phyloP scores from a whole-genome alignment of 2,113 vertebrate species.

The Tautogolabrus adspersus region DNA sequence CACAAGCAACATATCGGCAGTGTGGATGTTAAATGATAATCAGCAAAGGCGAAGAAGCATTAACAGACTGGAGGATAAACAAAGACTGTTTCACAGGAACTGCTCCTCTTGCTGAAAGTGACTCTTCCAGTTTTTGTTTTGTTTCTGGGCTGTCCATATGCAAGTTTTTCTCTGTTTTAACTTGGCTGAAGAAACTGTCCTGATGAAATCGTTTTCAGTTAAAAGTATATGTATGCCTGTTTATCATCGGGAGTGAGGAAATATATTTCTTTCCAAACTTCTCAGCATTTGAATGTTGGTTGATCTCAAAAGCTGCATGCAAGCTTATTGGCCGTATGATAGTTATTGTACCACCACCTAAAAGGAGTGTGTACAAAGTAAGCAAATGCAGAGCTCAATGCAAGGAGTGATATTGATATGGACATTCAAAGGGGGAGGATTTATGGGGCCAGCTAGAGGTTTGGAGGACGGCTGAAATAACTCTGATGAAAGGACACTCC shows the following conservation, averaged over 20 bases:
- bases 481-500: slow-evolving; percentile 39
- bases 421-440: slow-evolving; percentile 7
- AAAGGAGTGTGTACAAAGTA: slow-evolving; percentile 29
- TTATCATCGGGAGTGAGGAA: not conserved
- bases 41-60: too few relatives aligned
- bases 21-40: too few relatives aligned
- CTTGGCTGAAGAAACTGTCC: not conserved
- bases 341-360: not conserved
- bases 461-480: slow-evolving; percentile 60
- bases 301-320: not conserved
- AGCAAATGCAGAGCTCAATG: slow-evolving; percentile 23
- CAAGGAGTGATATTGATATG: slow-evolving; percentile 38
- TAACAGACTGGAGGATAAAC: too few relatives aligned
- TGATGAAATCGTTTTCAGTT: not conserved
- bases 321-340: not conserved
- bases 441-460: not conserved
- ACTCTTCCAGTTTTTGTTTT: too few relatives aligned
- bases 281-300: not conserved
- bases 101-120: too few relatives aligned
- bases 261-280: not conserved
- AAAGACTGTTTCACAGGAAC: too few relatives aligned
- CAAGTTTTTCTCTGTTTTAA: too few relatives aligned
- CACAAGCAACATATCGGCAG: too few relatives aligned
- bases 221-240: not conserved
- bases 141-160: too few relatives aligned